A percentile compares a stretch with the other conserved stretches of the same genome.
Conservation (phyloP, 2,113 vertebrate species). For the Pitta sordida region DNA sequence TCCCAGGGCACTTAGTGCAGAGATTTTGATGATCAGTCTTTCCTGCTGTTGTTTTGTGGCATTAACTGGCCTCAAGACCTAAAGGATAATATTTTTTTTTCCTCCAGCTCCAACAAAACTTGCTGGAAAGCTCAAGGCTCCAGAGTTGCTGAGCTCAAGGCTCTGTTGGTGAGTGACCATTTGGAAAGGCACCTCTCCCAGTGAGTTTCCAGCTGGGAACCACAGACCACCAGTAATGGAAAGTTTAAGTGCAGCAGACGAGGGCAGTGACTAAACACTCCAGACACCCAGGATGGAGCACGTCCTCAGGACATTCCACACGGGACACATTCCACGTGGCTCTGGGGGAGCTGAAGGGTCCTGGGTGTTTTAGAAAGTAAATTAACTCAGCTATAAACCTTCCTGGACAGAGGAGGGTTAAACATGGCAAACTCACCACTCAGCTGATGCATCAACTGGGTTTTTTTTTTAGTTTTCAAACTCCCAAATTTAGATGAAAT, state of each 20-base stretch:
- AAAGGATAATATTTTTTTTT: neutral
- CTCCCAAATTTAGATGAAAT: neutral
- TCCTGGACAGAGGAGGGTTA: neutral
- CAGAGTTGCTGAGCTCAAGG: conserved; percentile 29
- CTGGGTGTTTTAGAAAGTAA: neutral
- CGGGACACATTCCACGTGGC: accelerated
- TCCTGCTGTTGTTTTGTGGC: neutral
- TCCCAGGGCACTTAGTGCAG: neutral
- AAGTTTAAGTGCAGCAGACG: neutral
- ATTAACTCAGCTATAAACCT: neutral
- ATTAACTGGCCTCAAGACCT: neutral
- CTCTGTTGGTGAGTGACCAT: neutral
- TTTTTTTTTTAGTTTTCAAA: neutral
- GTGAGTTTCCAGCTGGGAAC: neutral
- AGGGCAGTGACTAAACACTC: neutral
- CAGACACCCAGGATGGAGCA: neutral
- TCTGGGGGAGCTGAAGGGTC: neutral
- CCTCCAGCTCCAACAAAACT: neutral
- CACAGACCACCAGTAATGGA: neutral
- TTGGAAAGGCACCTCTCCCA: neutral
- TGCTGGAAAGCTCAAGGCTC: neutral
- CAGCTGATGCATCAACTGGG: neutral
- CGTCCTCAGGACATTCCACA: neutral
- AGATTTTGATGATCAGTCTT: conserved; percentile 2
- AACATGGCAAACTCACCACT: neutral